phyloP scores from a whole-genome alignment of 1,140 invertebrate genomes.

The Cecropterus lyciades region DNA sequence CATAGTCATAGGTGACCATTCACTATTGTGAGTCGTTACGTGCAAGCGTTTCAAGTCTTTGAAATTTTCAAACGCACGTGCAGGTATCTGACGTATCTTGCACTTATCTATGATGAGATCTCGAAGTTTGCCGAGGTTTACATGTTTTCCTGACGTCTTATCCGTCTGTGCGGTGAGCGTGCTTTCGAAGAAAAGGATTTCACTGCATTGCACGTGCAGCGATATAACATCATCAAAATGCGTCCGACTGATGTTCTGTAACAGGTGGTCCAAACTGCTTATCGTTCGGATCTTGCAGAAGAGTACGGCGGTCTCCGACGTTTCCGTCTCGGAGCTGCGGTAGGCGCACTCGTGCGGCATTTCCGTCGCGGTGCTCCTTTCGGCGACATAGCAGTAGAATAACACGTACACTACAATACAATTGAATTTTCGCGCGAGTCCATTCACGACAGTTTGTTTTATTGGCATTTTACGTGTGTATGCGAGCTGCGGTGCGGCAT shows the following conservation, averaged over 20 bases:
- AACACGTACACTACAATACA: constrained; percentile 78
- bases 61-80: constrained; percentile 87
- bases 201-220: constrained; percentile 90
- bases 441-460: constrained; percentile 73
- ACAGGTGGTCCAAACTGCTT: constrained; percentile 76
- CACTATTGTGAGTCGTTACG: constrained; percentile 90
- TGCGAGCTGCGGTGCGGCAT: constrained; percentile 58
- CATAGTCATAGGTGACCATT: constrained; percentile 92
- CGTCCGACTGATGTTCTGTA: constrained; percentile 74
- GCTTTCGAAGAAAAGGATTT: constrained; percentile 92
- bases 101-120: constrained; percentile 91
- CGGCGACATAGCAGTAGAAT: constrained; percentile 72
- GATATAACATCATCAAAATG: constrained; percentile 85
- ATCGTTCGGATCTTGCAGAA: constrained; percentile 81
- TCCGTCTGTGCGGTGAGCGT: constrained; percentile 81
- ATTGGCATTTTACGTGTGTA: constrained; percentile 78
- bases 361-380: constrained; percentile 63
- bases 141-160: constrained; percentile 65
- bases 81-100: constrained; percentile 90
- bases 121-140: constrained; percentile 83
- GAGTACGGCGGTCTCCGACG: constrained; percentile 73
- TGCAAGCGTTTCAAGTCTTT: constrained; percentile 88
- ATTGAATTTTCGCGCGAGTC: constrained; percentile 74
- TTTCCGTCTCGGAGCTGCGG: constrained; percentile 70
- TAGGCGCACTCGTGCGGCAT: constrained; percentile 80